Base-by-base conservation (phyloP, 2,797 vertebrate species). In the Pyrocephalus nanus region DNA sequence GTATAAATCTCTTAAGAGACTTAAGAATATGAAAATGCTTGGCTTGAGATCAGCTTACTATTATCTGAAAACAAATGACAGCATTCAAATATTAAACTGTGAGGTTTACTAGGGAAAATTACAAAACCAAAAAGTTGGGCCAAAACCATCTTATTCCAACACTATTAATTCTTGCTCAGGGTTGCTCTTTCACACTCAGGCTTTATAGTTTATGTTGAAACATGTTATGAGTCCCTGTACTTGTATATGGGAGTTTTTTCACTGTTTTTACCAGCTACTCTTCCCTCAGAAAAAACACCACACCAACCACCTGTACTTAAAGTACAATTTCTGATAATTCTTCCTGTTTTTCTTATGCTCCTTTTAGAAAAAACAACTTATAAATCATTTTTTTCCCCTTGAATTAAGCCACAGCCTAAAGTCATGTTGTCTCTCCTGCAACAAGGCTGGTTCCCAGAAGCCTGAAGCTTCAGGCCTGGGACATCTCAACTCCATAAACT, bases 211-310 rank as follows among this genome's bases (percentile, higher is more conserved):
- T 27, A 51, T 12, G 18, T 66, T 76, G 58, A 88, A 84, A 80
- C 6, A 62, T 0, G 0, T 62, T 42, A 45, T 0, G 8, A 50
- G 43, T 54, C 32, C 19, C 55, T 60, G 26, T 9, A 20, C 25
- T 53, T 42, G 36, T 15, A 67, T 1, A 67, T 1, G 4, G 2
- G 6, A 61, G 8, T 48, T 13, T 58, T 91, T 78, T 86, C 32
- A 80, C 75, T 55, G 32, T 54, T 77, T 93, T 76, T 87, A 36
- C n/a, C 58, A 72, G 32, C 32, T 61, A 27, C 20, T 50, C 20
- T 22, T 73, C 55, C 48, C 12, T 47, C 53, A 73, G 36, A 95
- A 78, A 92, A 86, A 72, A 36, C 15, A 73, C 36, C 25, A 67
- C 30, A 55, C 7, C 45, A 66, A 72, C 10, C 29, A 91, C 27